phyloP scores from a whole-genome alignment of 2,888 invertebrate species.

The Neoitamus cyanurus region DNA sequence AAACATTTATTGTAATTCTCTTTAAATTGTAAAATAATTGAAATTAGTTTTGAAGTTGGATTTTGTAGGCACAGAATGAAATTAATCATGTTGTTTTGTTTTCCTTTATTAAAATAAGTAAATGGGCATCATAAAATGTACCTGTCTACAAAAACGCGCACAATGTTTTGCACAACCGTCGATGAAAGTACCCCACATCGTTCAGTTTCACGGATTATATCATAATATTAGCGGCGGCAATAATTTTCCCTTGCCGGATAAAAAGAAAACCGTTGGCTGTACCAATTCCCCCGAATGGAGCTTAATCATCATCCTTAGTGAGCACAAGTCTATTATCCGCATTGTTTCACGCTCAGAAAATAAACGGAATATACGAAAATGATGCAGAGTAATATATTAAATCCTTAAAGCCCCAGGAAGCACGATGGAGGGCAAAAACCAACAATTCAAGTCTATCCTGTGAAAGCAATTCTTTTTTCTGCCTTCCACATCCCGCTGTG shows the following conservation, averaged over 20 bases:
- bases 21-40: no score
- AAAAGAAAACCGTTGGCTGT: neutral
- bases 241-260: slow-evolving; percentile 7
- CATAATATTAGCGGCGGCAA: slow-evolving; percentile 9
- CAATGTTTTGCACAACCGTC: neutral
- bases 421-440: slow-evolving; percentile 17
- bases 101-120: no score
- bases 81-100: no score
- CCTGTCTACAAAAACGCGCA: no score
- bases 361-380: slow-evolving; percentile 30
- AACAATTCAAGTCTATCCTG: slow-evolving; percentile 17
- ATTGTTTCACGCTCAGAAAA: slow-evolving; percentile 35
- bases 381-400: slow-evolving; percentile 40
- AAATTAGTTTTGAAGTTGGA: no score
- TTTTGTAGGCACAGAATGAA: no score
- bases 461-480: slow-evolving; percentile 14
- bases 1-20: no score
- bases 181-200: neutral
- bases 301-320: slow-evolving; percentile 34
- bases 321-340: slow-evolving; percentile 39
- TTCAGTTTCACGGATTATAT: slow-evolving; percentile 4
- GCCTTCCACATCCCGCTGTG: neutral
- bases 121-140: no score
- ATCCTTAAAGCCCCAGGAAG: slow-evolving; percentile 28
- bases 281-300: slow-evolving; percentile 21